Evolutionary conservation across 2,797 vertebrate species (phyloP), one percentile per base, ranked within the genome.

Genomic region (Lutra lutra): DNA sequence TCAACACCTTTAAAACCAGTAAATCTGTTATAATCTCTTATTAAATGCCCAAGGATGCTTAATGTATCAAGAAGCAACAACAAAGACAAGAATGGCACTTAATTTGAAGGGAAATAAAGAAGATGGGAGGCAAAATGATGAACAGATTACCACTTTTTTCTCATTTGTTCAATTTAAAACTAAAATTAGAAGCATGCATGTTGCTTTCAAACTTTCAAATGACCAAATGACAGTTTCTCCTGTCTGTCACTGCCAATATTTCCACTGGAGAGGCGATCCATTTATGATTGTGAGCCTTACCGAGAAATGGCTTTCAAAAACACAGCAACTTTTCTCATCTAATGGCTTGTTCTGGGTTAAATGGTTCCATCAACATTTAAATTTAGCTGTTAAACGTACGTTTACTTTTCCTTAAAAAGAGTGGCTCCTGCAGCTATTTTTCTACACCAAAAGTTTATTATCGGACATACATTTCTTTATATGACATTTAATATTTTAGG

Each of bases 181-280:
- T 94, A 89, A 79, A 91, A 94, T 95, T 32, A 79, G 40, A 95
- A 97, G 86, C 54, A 96, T 25, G 56, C 93, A 86, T 73, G 68
- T 78, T 73, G 78, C 90, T 89, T 91, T 94, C 94, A 91, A 98
- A 98, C 92, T 98, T 96, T 92, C 89, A 87, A 87, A 95, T 66
- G 79, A 82, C 72, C 96, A 85, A 91, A 98, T 14, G 92, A 79
- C 82, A 85, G 79, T n/a, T 77, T 92, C 89, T 95, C 32, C 86
- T 1, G 13, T 89, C 92, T 86, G 48, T 68, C 82, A 82, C 25
- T 72, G 92, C 58, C 95, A 84, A 90, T 15, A 95, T 92, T 86
- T 85, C 83, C 80, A 92, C 88, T 95, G 75, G 46, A 68, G 83
- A 91, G 35, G 77, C 82, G 89, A 92, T 94, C 62, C 75, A 73